phyloP scores from a whole-genome alignment of 2,797 vertebrate genomes.

The Pseudomugil gertrudae region DNA sequence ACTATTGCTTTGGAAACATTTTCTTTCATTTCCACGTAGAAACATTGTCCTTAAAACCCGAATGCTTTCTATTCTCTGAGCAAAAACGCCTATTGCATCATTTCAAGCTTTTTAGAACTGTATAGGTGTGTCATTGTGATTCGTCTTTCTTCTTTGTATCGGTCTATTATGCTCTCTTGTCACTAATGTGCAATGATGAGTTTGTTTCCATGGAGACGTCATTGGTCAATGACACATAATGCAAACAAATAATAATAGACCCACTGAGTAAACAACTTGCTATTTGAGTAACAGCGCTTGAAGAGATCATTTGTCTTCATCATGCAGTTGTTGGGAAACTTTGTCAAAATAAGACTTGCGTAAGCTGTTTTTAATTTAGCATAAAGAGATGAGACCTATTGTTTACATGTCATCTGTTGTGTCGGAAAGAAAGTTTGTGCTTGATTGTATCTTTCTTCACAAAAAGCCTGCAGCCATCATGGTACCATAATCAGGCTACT shows the following conservation, averaged over 20 bases:
- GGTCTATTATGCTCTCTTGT: conserved; percentile 36
- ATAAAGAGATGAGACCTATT: conserved; percentile 2
- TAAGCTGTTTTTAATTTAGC: conserved; percentile 33
- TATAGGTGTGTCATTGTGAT: conserved; percentile 43
- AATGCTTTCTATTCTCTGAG: conserved; percentile 30
- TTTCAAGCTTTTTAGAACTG: conserved; percentile 39
- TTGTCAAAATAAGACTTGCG: conserved; percentile 32
- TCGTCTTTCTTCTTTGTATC: conserved; percentile 27
- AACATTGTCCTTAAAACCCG: conserved; percentile 30
- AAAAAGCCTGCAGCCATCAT: conserved; percentile 38
- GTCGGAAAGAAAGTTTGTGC: conserved; percentile 9
- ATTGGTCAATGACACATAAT: conserved; percentile 33
- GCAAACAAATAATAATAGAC: conserved; percentile 43
- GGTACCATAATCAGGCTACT: conserved; percentile 39
- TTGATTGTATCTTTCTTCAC: conserved; percentile 12
- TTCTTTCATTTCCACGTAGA: conserved; percentile 14
- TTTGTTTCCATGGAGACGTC: conserved; percentile 69
- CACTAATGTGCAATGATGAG: conserved; percentile 38
- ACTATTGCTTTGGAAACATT: not conserved
- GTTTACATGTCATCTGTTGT: not conserved
- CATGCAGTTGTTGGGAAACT: conserved; percentile 24
- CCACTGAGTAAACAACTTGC: conserved; percentile 31
- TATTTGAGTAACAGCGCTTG: conserved; percentile 11
- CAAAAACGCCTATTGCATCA: conserved; percentile 37
- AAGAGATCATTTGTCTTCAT: conserved; percentile 39